A percentile compares a stretch with the other conserved stretches of the same genome.
phyloP scores from a whole-genome alignment of 2,888 invertebrate genomes.

The Dicyrtomina minuta region DNA sequence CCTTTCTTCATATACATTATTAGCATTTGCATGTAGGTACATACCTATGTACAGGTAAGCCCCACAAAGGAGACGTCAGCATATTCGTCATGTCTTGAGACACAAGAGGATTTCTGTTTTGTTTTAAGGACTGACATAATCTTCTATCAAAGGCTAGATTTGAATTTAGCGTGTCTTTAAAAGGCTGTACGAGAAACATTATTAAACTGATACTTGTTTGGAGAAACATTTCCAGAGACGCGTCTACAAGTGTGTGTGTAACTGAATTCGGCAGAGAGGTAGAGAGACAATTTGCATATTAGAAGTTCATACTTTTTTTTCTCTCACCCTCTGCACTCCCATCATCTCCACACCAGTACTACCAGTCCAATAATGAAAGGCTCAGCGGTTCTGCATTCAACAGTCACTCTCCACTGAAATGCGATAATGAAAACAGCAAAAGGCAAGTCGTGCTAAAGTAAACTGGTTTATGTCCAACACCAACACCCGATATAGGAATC shows the following conservation, averaged over 20 bases:
- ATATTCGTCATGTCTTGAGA: slow-evolving; percentile 12
- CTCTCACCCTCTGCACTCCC: neutral
- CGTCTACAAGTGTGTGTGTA: neutral
- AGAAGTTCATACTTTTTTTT: no score
- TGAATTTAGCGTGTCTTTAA: slow-evolving; percentile 22
- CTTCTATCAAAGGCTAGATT: slow-evolving; percentile 17
- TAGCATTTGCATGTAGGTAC: no score
- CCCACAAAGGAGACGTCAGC: neutral
- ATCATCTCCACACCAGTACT: neutral
- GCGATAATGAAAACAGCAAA: no score
- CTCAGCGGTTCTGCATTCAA: no score
- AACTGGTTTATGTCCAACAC: no score
- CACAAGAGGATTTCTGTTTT: slow-evolving; percentile 13
- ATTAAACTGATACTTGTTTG: slow-evolving; percentile 24
- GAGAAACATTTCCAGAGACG: no score
- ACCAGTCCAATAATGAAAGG: neutral
- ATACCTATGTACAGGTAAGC: no score
- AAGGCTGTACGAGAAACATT: slow-evolving; percentile 18
- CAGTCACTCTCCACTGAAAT: no score
- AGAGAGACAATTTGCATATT: neutral
- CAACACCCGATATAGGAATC: no score
- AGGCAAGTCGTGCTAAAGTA: no score
- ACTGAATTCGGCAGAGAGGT: slow-evolving; percentile 12
- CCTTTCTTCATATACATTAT: no score
- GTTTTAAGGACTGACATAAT: slow-evolving; percentile 11